Evolutionary conservation across 2,113 vertebrate genomes (phyloP), one percentile per base, ranked within the genome.

Genomic region (Agapornis roseicollis): DNA sequence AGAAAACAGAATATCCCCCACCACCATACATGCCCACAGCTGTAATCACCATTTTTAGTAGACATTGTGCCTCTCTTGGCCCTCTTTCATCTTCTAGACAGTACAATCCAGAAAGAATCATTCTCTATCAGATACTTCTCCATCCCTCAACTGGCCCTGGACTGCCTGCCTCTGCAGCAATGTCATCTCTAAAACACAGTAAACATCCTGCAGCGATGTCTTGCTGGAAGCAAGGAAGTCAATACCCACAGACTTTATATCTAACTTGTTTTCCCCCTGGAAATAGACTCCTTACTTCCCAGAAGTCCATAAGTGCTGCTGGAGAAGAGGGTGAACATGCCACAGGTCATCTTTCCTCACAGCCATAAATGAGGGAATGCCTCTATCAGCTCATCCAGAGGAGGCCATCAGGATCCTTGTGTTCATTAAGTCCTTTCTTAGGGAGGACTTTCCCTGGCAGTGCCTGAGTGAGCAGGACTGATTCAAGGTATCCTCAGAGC

Each of bases 21-120:
- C 29, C 82, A 83, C 68, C 55, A 73, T 27, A 42, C 33, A 71
- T 27, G 18, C n/a, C 69, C 49, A 23, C 80, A 89, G 86, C 86
- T 86, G 77, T 61, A 93, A 94, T 90, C 71, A 55, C 50, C 64
- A 25, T 55, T 96, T 89, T 78, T 25, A 81, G 52, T 80, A 93
- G 72, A 55, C 39, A 11, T 41, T 13, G 18, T 3, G 55, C 85
- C 65, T 90, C 50, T 50, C 55, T 64, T 93, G 88, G 94, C 80
- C 76, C 46, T 85, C 39, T 77, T 96, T 91, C 93, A 93, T 91
- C 85, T 96, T 83, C 55, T 41, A 91, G 85, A 88, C 90, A 83
- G 68, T 13, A 41, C 47, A 93, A 16, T 90, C 93, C 85, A 69
- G 0, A 81, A 86, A 85, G 88, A 90, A 85, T 80, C 79, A 24